These are phyloP conservation scores for Chironomus riparius DNA, from an alignment of 2,888 invertebrate genomes.

Conservation along the genomic window DNA sequence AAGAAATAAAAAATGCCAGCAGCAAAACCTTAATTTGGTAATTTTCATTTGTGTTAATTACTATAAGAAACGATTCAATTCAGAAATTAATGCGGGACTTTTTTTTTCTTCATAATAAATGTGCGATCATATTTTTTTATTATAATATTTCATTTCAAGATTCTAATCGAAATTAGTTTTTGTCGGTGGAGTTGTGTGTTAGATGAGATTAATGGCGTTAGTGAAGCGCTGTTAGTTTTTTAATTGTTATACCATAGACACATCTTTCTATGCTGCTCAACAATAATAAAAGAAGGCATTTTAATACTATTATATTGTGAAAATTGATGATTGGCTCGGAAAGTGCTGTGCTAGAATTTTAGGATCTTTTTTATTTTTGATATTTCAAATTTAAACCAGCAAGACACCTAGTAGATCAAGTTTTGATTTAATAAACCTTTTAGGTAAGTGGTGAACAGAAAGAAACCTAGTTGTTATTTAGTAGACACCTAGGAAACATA, in stretches of 20 bases:
- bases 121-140: constrained; percentile 19
- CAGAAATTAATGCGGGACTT: constrained; percentile 15
- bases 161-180: constrained; percentile 19
- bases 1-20: background rate
- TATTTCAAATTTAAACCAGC: no score
- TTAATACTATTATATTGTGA: background rate
- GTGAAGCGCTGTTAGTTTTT: constrained; percentile 22
- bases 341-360: no score
- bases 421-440: no score
- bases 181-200: background rate
- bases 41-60: constrained; percentile 23
- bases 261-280: background rate
- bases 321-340: background rate
- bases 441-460: no score
- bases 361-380: no score
- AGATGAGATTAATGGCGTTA: constrained; percentile 12
- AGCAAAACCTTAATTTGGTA: constrained; percentile 16
- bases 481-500: no score
- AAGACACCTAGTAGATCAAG: no score
- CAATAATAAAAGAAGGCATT: background rate
- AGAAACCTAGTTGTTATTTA: no score
- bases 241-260: constrained; percentile 9
- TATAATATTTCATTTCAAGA: background rate
- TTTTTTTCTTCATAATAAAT: constrained; percentile 11
- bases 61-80: constrained; percentile 22